phyloP scores from a whole-genome alignment of 2,113 vertebrate genomes.

The Gambusia holbrooki region DNA sequence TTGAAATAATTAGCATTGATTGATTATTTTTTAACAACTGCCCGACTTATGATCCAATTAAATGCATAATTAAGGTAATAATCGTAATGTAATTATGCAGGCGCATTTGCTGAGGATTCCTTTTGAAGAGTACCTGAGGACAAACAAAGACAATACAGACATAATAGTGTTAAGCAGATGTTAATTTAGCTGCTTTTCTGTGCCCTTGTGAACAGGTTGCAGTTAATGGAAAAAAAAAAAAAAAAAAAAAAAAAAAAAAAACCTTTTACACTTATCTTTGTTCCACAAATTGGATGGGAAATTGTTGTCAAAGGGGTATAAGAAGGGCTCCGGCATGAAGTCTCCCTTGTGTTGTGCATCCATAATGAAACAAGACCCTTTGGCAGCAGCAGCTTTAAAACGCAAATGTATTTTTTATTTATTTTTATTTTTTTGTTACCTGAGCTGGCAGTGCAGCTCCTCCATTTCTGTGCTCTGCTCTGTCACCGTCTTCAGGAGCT shows the following conservation, averaged over 20 bases:
- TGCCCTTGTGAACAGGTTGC: not conserved
- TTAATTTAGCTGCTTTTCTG: not conserved
- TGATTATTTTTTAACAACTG: not conserved
- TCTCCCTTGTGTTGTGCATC: not conserved
- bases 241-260: not conserved
- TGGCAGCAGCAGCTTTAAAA: slow-evolving; percentile 6
- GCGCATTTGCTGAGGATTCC: not conserved
- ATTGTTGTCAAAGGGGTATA: slow-evolving; percentile 3
- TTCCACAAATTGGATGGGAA: not conserved
- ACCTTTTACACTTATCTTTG: not conserved
- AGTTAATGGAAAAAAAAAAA: not conserved
- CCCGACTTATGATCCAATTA: not conserved
- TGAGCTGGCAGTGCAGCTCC: slow-evolving; percentile 84
- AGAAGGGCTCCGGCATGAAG: not conserved
- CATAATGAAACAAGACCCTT: slow-evolving; percentile 5
- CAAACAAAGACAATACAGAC: not conserved
- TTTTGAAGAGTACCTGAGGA: not conserved
- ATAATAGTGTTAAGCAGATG: not conserved
- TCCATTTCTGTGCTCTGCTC: slow-evolving; percentile 87
- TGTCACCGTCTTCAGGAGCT: slow-evolving; percentile 86
- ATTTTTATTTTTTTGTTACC: slow-evolving; percentile 75
- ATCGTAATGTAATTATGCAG: not conserved
- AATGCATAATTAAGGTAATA: not conserved
- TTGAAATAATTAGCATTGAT: not conserved
- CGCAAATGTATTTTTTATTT: not conserved